A percentile compares a stretch with the other conserved stretches of the same genome.
These are phyloP conservation scores for Xanthorhoe spadicearia DNA, from an alignment of 2,888 invertebrate species.

Conservation along the genomic window DNA sequence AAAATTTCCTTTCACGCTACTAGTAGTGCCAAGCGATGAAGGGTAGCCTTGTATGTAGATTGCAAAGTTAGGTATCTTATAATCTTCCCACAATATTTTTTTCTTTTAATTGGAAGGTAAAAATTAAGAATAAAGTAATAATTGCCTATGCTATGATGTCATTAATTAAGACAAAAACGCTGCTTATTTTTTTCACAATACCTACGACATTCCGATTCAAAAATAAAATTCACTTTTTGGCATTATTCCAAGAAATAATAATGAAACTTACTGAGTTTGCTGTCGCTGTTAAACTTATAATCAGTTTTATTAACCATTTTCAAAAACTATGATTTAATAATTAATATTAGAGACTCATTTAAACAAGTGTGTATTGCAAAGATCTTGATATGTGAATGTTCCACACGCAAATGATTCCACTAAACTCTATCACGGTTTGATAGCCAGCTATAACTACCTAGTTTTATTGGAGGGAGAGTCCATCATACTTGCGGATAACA, in stretches of 20 bases:
- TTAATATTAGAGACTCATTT: neutral
- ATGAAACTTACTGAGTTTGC: conserved; percentile 43
- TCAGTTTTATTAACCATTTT: conserved; percentile 39
- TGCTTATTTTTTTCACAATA: conserved; percentile 8
- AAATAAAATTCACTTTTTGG: conserved; percentile 36
- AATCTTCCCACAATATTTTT: neutral
- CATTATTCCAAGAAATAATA: conserved; percentile 33
- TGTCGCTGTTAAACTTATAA: conserved; percentile 42
- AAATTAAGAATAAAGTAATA: neutral
- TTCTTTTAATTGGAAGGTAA: neutral
- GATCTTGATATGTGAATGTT: conserved; percentile 27
- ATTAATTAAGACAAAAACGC: conserved; percentile 4
- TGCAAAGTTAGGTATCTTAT: neutral
- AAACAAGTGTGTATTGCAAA: conserved; percentile 21
- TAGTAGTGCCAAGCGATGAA: neutral
- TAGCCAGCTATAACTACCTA: conserved; percentile 7
- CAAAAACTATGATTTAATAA: conserved; percentile 9
- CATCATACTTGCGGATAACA: conserved; percentile 38
- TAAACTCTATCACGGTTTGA: conserved; percentile 21
- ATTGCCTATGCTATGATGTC: conserved; percentile 14
- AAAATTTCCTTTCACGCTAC: too few species aligned
- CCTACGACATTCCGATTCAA: conserved; percentile 20
- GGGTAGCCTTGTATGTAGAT: neutral
- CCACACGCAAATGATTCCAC: conserved; percentile 26
- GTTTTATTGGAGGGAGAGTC: conserved; percentile 40